Conservation (phyloP, 2,113 vertebrate species). For the Chunga burmeisteri region DNA sequence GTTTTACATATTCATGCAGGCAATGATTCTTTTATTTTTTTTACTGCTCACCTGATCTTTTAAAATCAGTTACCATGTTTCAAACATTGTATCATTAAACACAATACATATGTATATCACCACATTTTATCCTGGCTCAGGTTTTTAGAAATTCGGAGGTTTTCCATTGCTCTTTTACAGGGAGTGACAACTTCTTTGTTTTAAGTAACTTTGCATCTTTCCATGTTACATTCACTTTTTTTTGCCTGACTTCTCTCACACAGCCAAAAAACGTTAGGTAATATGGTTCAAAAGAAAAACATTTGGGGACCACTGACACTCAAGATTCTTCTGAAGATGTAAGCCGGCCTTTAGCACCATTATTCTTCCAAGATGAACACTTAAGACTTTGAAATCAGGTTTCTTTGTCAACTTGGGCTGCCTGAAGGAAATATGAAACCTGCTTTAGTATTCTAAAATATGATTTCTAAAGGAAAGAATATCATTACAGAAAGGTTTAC, state of each 20-base stretch:
- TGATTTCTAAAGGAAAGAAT: not conserved
- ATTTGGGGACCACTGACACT: not conserved
- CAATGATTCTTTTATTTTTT: not conserved
- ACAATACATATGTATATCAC: not conserved
- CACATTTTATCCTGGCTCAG: not conserved
- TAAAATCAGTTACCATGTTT: not conserved
- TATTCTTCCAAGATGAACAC: not conserved
- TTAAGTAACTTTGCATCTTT: not conserved
- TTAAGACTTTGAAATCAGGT: not conserved
- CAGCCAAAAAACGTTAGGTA: not conserved
- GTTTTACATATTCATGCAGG: not conserved
- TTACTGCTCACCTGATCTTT: not conserved
- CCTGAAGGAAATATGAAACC: not conserved
- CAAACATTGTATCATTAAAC: not conserved
- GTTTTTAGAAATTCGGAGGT: not conserved
- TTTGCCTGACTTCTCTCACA: not conserved
- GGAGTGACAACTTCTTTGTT: not conserved
- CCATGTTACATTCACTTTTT: not conserved
- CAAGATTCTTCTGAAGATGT: not conserved
- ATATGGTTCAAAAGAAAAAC: not conserved
- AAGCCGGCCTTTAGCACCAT: not conserved
- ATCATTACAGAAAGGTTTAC: not conserved
- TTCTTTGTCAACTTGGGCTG: not conserved
- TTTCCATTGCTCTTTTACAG: not conserved
- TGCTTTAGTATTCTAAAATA: not conserved